Evolutionary conservation across 2,797 vertebrate genomes (phyloP).

Genomic region (Podarcis lilfordi): DNA sequence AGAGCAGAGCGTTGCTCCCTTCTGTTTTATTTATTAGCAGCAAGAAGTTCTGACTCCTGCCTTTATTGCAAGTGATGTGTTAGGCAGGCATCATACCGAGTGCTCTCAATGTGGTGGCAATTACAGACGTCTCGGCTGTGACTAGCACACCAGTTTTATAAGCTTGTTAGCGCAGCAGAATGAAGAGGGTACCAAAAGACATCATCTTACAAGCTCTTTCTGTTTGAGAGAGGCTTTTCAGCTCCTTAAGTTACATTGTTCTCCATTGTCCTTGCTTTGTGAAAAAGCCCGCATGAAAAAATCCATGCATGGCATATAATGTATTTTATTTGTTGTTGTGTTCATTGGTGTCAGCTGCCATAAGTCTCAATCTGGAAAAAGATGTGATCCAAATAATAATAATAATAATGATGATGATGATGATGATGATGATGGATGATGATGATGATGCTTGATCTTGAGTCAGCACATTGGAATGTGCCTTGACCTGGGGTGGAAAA

Average conservation of each 20-base stretch:
- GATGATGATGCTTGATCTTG: too few relatives aligned
- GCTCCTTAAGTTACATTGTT: background rate
- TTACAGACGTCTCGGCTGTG: constrained; percentile 29
- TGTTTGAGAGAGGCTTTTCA: constrained; percentile 1
- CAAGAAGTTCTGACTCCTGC: background rate
- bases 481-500: too few relatives aligned
- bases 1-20: background rate
- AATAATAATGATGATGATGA: too few relatives aligned
- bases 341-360: background rate
- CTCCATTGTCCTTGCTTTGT: constrained; percentile 20
- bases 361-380: too few relatives aligned
- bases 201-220: background rate
- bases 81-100: background rate
- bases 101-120: background rate
- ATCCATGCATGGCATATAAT: background rate
- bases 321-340: too few relatives aligned
- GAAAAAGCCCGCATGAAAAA: background rate
- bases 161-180: background rate
- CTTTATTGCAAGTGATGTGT: background rate
- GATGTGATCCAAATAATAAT: too few relatives aligned
- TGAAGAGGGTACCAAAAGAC: background rate
- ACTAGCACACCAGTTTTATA: background rate
- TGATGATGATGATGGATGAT: too few relatives aligned
- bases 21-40: background rate
- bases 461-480: too few relatives aligned